Percentiles rank a stretch among this genome's conserved stretches.
Conservation (phyloP, 1,140 invertebrate species). For the Ostrea denselamellosa region DNA sequence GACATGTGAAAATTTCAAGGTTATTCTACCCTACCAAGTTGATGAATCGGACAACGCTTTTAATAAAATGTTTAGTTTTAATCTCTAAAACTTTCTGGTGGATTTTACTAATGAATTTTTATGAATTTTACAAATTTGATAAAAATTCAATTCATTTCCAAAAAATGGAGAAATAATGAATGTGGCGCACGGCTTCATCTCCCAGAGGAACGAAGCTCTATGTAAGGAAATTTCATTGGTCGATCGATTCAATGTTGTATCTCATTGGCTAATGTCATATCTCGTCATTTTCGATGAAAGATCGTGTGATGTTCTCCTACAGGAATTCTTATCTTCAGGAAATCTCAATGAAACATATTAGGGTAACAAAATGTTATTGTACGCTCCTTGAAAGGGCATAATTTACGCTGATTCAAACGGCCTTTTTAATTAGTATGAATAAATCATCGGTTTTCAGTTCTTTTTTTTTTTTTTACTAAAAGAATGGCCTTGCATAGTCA, state of each 20-base stretch:
- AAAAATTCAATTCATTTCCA: neutral
- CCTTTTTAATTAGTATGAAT: neutral
- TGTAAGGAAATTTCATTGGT: neutral
- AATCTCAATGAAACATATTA: neutral
- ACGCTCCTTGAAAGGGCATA: neutral
- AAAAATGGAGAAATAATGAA: neutral
- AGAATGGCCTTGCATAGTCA: neutral
- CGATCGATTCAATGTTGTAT: neutral
- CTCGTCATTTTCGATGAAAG: neutral
- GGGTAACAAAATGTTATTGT: neutral
- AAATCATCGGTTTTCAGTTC: constrained; percentile 1
- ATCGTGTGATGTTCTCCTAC: neutral
- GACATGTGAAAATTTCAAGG: no score
- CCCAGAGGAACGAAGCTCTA: no score
- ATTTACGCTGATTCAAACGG: neutral
- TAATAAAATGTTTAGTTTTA: no score
- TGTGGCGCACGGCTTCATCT: no score
- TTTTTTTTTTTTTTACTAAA: neutral
- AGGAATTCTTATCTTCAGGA: neutral
- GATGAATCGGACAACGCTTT: no score
- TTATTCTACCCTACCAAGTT: no score
- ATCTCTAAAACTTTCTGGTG: no score
- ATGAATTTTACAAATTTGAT: no score
- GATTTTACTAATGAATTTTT: no score
- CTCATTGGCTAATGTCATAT: neutral